Evolutionary conservation across 2,113 vertebrate species (phyloP), one percentile per base, ranked within the genome.

Genomic region (Castor canadensis): DNA sequence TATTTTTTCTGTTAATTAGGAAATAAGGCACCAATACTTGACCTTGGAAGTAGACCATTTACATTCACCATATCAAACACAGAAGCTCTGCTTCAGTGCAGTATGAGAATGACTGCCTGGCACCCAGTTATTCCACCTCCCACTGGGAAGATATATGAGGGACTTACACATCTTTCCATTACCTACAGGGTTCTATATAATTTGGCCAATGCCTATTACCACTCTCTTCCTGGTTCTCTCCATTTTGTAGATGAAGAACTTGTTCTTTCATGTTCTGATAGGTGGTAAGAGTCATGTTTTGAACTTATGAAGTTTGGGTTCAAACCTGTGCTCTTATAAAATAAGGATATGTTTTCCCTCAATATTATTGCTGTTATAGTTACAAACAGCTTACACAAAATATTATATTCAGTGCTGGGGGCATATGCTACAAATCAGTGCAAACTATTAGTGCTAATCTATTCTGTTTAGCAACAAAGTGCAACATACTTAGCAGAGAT

Each of bases 401-500:
- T 26, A 81, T 43, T 2, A 73, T 56, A 75, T 38, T 73, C 9
- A 38, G 45, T 89, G 4, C 26, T 87, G 22, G 35, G 58, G 90
- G 15, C 9, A 73, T 16, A 52, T 19, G 75, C 3, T 16, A 66
- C 6, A 76, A 32, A 81, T 77, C 49, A 64, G 20, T 35, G 6
- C 24, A 87, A 87, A 92, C n/a, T 89, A 80, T 45, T 60, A 77
- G 17, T 69, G 83, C 30, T 85, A 77, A 95, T 22, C 9, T 86
- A 58, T 40, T 40, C 26, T 83, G 26, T 56, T 85, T 84, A 88
- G 85, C 71, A 89, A 69, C 19, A 79, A 85, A 94, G 89, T 92
- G 64, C 54, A 94, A 32, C 15, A 35, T 19, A 67, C 72, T n/a
- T 24, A 40, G 32, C 19, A 62, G 71, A 49, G 64, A 80, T 15